phyloP scores from a whole-genome alignment of 1,140 invertebrate species.

The Tetranychus urticae region DNA sequence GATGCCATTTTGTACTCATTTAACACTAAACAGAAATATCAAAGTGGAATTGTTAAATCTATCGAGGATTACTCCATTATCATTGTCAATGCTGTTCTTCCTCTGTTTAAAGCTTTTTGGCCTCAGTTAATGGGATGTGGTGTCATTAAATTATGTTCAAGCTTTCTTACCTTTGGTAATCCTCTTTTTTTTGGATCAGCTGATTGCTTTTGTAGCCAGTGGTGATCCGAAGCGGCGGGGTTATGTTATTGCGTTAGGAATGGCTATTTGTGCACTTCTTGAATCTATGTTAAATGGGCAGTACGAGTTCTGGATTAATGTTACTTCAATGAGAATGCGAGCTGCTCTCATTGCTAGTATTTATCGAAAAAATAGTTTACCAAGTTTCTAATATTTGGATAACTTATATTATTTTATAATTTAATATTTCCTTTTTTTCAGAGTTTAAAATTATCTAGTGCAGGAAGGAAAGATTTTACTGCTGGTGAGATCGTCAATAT shows the following conservation, averaged over 20 bases:
- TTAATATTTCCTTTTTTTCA: not conserved
- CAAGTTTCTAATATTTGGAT: not conserved
- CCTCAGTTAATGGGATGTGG: conserved; percentile 50
- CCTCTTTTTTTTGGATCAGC: conserved; percentile 31
- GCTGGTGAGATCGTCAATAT: conserved; percentile 13
- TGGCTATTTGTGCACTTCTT: conserved; percentile 2
- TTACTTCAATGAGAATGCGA: conserved; percentile 3
- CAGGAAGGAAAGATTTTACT: conserved; percentile 12
- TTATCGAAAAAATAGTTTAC: conserved; percentile 6
- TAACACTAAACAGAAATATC: not conserved
- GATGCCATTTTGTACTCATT: not conserved
- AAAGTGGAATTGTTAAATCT: not conserved
- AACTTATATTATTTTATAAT: not conserved
- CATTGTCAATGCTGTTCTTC: not conserved
- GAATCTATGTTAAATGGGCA: conserved; percentile 6
- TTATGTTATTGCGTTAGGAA: not conserved
- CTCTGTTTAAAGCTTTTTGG: conserved; percentile 34
- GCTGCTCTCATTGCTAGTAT: conserved; percentile 4
- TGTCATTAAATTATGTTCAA: conserved; percentile 49
- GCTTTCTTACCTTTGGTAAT: conserved; percentile 62
- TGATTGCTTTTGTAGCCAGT: conserved; percentile 6
- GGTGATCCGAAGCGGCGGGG: conserved; percentile 14
- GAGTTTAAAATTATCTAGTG: conserved; percentile 8
- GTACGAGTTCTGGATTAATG: conserved; percentile 2
- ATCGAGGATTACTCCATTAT: not conserved